phyloP scores from a whole-genome alignment of 1,140 invertebrate species.

The Drosophila athabasca region DNA sequence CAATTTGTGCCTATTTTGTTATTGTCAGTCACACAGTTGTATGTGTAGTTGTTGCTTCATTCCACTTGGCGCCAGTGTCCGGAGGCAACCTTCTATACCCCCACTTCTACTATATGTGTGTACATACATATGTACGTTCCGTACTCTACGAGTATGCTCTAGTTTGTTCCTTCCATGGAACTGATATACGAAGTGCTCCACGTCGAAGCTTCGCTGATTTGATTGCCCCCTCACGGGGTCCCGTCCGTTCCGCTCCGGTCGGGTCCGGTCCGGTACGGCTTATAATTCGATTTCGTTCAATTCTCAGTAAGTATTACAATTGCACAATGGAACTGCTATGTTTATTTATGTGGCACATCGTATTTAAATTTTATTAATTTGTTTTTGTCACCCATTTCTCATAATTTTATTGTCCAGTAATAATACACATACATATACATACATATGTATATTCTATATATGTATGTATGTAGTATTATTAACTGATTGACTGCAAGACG shows the following conservation, averaged over 20 bases:
- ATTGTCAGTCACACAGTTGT: constrained; percentile 27
- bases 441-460: too few species aligned
- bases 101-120: background rate
- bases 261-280: background rate
- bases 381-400: constrained; percentile 26
- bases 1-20: constrained; percentile 60
- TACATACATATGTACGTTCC: background rate
- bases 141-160: constrained; percentile 10
- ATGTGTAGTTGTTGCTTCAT: constrained; percentile 17
- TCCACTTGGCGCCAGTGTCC: constrained; percentile 64
- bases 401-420: background rate
- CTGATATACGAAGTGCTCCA: constrained; percentile 17
- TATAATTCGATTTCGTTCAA: constrained; percentile 60
- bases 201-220: constrained; percentile 30
- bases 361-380: constrained; percentile 30
- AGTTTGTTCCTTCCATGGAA: constrained; percentile 33
- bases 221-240: constrained; percentile 18
- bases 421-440: too few species aligned
- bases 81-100: constrained; percentile 35
- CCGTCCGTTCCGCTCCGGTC: too few species aligned
- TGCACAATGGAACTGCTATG: constrained; percentile 40
- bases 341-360: constrained; percentile 38
- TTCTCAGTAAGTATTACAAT: constrained; percentile 31
- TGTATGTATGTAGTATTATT: constrained; percentile 14
- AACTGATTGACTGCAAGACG: constrained; percentile 22